These are phyloP conservation scores for Sphenopsis melanotis DNA, from an alignment of 2,797 vertebrate species.

Conservation along the genomic window DNA sequence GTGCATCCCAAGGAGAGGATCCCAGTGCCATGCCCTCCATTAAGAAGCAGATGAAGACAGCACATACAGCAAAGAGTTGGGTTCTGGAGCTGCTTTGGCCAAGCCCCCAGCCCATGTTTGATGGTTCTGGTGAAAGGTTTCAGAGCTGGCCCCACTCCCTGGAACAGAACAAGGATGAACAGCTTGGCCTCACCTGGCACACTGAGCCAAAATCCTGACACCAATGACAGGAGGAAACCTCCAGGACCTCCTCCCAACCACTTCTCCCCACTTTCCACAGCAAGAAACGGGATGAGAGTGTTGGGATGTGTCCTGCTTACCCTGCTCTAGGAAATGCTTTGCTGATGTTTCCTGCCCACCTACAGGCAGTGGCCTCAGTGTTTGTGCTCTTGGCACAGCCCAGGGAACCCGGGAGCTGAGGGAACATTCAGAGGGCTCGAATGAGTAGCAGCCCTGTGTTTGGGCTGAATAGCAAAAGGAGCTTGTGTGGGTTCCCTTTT, in stretches of 20 bases:
- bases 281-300: background rate
- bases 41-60: background rate
- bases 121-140: background rate
- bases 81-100: background rate
- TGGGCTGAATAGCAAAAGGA: slow-evolving; percentile 51
- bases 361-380: slow-evolving; percentile 1
- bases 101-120: rapidly evolving
- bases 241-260: background rate
- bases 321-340: background rate
- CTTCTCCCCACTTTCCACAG: background rate
- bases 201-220: background rate
- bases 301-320: background rate
- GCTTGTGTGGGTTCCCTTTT: slow-evolving; percentile 57
- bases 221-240: background rate
- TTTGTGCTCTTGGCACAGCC: slow-evolving; percentile 29
- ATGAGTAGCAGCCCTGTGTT: slow-evolving; percentile 55
- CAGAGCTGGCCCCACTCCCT: background rate
- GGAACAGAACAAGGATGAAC: background rate
- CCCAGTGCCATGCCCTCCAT: background rate
- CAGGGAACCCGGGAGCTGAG: background rate
- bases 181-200: background rate
- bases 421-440: background rate
- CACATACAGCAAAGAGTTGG: rapidly evolving
- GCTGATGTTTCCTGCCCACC: slow-evolving; percentile 1
- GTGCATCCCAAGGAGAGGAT: background rate